Evolutionary conservation across 2,888 invertebrate species (phyloP), one percentile per base, ranked within the genome.

Genomic region (Amiota minor): DNA sequence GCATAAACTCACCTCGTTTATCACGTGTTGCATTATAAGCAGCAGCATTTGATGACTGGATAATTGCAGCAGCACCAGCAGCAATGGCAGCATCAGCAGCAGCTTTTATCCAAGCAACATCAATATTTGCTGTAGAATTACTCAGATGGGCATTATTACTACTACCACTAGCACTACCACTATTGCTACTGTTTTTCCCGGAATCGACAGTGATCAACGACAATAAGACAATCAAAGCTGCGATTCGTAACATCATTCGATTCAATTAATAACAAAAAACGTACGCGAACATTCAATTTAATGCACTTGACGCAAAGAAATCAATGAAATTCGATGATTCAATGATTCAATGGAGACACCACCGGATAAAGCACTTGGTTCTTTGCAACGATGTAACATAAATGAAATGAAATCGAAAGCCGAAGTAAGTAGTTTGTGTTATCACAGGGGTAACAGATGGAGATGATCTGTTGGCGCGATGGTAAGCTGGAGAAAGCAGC

Each of bases 131-230:
- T 71, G 64, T 67, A 72, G 75, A 68, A 62, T 1, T 73, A 53
- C 61, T 77, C n/a, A 69, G 68, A 53, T 83, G 20, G 4, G 20
- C n/a, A 35, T 35, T 35, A 35, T 6, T 35, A 35, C 2, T 73
- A 55, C 61, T 76, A 69, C 55, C 61, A 65, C 9, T 76, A 61
- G 23, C 74, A 64, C 55, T 74, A 67, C 49, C 67, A 64, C 18
- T 72, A 67, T 61, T 83, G 20, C 9, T 20, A 18, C 9, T 67
- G 62, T 74, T 76, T 16, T 82, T 77, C 71, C 84, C 85, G 72
- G 86, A 84, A 73, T 83, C 84, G 77, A 85, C 84, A 76, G 79
- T 84, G 75, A 75, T 79, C 83, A 86, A 68, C 70, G 79, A 77
- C 61, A 84, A 35, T 70, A 85, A 77, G 74, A 82, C 75, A 50